Conservation (phyloP, 2,797 vertebrate species). For the Malacoctenus gilli region DNA sequence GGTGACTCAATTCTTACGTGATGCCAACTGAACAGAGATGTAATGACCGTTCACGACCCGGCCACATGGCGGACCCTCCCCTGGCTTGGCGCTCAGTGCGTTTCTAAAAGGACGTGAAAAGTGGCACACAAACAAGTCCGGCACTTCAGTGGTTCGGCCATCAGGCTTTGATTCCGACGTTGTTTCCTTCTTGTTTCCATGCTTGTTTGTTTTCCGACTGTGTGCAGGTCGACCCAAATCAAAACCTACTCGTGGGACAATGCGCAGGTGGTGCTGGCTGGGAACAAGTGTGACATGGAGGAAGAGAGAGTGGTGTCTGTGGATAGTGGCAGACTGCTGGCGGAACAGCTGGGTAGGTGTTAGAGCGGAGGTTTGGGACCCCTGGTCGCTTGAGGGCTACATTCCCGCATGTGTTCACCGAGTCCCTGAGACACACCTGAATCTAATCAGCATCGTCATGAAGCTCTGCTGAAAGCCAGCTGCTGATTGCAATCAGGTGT, state of each 20-base stretch:
- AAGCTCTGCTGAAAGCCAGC: too few species aligned
- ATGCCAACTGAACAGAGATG: slow-evolving; percentile 36
- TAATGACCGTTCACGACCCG: slow-evolving; percentile 17
- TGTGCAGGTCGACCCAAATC: slow-evolving; percentile 94
- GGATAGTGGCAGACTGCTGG: slow-evolving; percentile 91
- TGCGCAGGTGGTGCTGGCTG: slow-evolving; percentile 95
- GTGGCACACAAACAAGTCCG: slow-evolving; percentile 7
- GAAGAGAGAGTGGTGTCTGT: slow-evolving; percentile 93
- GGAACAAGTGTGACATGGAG: slow-evolving; percentile 98
- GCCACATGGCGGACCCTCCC: slow-evolving; percentile 31
- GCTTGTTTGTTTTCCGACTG: slow-evolving; percentile 24
- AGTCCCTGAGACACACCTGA: too few species aligned
- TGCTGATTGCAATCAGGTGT: too few species aligned
- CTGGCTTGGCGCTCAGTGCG: neutral
- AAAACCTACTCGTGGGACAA: slow-evolving; percentile 99
- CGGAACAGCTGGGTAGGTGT: slow-evolving; percentile 93
- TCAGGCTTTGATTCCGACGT: slow-evolving; percentile 3
- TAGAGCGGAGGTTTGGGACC: too few species aligned
- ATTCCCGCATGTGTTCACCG: too few species aligned
- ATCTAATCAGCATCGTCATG: too few species aligned
- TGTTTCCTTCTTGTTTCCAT: neutral
- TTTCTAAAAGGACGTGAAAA: slow-evolving; percentile 12
- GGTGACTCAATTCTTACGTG: slow-evolving; percentile 48
- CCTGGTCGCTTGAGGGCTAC: too few species aligned
- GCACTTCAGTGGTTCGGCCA: too few species aligned